Base-by-base conservation (phyloP, 2,797 vertebrate genomes). In the Xiphophorus birchmanni region DNA sequence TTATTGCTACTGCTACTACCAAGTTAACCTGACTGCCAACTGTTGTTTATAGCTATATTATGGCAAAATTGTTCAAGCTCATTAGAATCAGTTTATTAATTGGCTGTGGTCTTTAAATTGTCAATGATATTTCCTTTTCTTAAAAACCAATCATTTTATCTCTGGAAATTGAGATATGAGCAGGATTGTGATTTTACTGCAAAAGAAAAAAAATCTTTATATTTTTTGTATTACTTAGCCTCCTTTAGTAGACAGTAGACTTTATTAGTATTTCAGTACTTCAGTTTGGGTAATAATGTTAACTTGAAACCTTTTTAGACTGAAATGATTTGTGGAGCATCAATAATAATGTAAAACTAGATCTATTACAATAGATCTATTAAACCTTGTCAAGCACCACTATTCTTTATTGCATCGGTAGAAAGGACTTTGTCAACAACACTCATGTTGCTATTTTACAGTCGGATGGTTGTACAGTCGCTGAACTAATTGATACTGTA, bases 401-500 rank as follows among this genome's bases (percentile, higher is more conserved):
- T 88, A 80, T 45, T 75, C 80, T 71, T 52, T 69, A 47, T 50
- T 50, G 45, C 47, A 35, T 35, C 40, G 4, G 42, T 44, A n/a
- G 42, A 42, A 8, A 56, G 52, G 35, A 78, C 7, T 29, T 40
- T 74, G 44, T 71, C 26, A 32, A 72, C 73, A 15, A 45, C 54
- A 76, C 18, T 29, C 60, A 37, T 73, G 72, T 69, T 1, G 21
- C 37, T 74, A 72, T 48, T 76, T 65, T 50, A 60, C 73, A 37
- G 15, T 77, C 58, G 44, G 72, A 18, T 29, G 56, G 35, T 78
- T 71, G 56, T 47, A 69, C 47, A 81, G 32, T 83, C 54, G 76
- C 84, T 40, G 45, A 65, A 73, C 54, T 23, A 45, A n/a, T 71
- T 71, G 79, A 88, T 72, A 23, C 0, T 37, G 77, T 58, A 26